These are phyloP conservation scores for Schizotus pectinicornis DNA, from an alignment of 2,888 invertebrate species.

Conservation along the genomic window DNA sequence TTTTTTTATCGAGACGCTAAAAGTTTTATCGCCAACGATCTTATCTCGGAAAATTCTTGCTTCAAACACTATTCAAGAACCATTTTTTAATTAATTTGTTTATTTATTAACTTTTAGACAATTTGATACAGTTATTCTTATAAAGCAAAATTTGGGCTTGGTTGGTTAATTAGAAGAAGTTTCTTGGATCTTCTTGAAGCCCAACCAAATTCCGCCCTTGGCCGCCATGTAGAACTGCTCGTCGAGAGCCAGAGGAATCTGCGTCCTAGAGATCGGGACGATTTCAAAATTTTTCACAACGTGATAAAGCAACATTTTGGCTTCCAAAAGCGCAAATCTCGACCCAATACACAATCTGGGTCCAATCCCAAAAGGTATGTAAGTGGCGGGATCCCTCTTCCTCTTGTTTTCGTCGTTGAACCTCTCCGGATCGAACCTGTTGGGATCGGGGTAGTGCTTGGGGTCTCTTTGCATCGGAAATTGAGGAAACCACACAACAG, in stretches of 20 bases:
- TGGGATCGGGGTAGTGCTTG: slow-evolving; percentile 37
- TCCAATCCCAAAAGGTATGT: slow-evolving; percentile 55
- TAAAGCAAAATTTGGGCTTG: too few species aligned
- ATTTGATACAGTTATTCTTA: too few species aligned
- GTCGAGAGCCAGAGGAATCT: slow-evolving; percentile 25
- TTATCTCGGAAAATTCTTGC: too few species aligned
- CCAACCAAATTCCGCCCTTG: too few species aligned
- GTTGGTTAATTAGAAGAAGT: too few species aligned
- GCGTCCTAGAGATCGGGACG: slow-evolving; percentile 35
- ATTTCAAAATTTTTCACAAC: slow-evolving; percentile 39
- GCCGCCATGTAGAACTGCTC: too few species aligned
- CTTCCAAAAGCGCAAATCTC: slow-evolving; percentile 42
- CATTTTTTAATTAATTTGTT: too few species aligned
- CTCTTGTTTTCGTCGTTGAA: slow-evolving; percentile 62
- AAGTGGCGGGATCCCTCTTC: slow-evolving; percentile 55
- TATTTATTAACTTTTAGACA: too few species aligned
- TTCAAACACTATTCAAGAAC: too few species aligned
- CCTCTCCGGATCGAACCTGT: slow-evolving; percentile 43
- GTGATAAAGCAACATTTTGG: slow-evolving; percentile 37
- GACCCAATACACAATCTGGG: slow-evolving; percentile 67
- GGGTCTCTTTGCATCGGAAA: slow-evolving; percentile 37
- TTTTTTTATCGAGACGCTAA: too few species aligned
- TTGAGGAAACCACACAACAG: slow-evolving; percentile 33
- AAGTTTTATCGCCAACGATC: too few species aligned
- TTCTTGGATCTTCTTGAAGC: too few species aligned